These are phyloP conservation scores for Pangasius mekongensis DNA, from an alignment of 2,797 vertebrate genomes.

Conservation along the genomic window DNA sequence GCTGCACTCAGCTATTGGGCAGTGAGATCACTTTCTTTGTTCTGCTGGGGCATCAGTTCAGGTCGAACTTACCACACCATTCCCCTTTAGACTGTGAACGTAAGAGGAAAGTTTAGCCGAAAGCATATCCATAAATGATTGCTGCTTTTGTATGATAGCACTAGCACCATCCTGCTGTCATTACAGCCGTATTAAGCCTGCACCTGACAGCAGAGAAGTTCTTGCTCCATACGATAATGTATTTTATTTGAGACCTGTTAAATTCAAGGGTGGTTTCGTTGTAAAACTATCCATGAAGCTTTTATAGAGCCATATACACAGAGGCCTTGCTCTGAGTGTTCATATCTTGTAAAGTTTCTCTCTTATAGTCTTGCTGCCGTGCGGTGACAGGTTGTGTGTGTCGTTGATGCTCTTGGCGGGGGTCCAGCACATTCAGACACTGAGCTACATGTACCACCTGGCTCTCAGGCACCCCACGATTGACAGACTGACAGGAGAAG, in stretches of 20 bases:
- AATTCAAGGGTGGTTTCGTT: background rate
- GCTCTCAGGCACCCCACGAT: background rate
- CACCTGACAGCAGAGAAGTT: background rate
- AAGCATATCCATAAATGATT: background rate
- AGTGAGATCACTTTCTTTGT: background rate
- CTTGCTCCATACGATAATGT: background rate
- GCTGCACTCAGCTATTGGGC: background rate
- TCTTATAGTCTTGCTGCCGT: background rate
- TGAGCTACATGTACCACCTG: background rate
- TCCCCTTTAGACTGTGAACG: background rate
- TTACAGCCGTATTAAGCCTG: constrained; percentile 15
- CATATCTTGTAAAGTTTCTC: constrained; percentile 11
- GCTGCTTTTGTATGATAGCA: background rate
- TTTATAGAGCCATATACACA: background rate
- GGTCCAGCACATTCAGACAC: constrained; percentile 2
- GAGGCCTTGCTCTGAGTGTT: constrained; percentile 1
- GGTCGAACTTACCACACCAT: background rate
- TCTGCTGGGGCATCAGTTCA: background rate
- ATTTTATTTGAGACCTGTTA: constrained; percentile 29
- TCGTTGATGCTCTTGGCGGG: background rate
- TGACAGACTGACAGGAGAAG: constrained; percentile 26
- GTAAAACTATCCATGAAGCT: constrained; percentile 28
- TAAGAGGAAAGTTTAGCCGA: background rate
- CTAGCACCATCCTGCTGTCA: background rate
- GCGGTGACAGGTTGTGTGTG: constrained; percentile 2